Evolutionary conservation across 2,797 vertebrate genomes (phyloP), one percentile per base, ranked within the genome.

Genomic region (Melopsittacus undulatus): DNA sequence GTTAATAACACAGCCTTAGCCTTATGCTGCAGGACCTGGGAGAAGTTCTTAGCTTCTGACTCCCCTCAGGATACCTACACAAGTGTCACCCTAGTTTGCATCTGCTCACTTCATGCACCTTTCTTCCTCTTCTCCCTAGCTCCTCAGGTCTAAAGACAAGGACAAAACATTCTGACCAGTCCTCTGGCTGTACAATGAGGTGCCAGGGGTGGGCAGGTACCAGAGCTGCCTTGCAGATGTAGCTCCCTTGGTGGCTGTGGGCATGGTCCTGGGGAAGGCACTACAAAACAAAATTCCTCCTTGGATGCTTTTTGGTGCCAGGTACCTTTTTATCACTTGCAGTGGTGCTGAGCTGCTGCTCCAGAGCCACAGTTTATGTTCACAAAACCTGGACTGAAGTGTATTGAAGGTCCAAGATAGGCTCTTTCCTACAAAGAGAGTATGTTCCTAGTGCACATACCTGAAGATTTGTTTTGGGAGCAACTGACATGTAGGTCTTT

Each of bases 11-110:
- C 18, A 80, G n/a, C 17, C 14, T 2, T 3, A 40, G 46, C 21
- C 13, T 66, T 82, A 42, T 0, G 0, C 51, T 76, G 13, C 51
- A 54, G 1, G 4, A 32, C n/a, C n/a, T 73, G 24, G 22, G 38
- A 87, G 63, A 79, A 40, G 3, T 32, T 46, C 12, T 36, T 91
- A 30, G 10, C 21, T 80, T 62, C 49, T 69, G 68, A 29, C 24
- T 83, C 15, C 4, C 22, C n/a, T 36, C 23, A 17, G n/a, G 56
- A 36, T 57, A 34, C 34, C 22, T 8, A 57, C 22, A 7, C 14
- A 3, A 1, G 0, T 18, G 14, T 77, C 40, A 63, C 21, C 10
- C 15, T 77, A 15, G 26, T 4, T 14, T 36, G 1, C 8, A 46
- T 34, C 19, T 8, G 42, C 32, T 64, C 5, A 9, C 24, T 72